phyloP scores from a whole-genome alignment of 2,888 invertebrate species.

The Hyposoter didymator region DNA sequence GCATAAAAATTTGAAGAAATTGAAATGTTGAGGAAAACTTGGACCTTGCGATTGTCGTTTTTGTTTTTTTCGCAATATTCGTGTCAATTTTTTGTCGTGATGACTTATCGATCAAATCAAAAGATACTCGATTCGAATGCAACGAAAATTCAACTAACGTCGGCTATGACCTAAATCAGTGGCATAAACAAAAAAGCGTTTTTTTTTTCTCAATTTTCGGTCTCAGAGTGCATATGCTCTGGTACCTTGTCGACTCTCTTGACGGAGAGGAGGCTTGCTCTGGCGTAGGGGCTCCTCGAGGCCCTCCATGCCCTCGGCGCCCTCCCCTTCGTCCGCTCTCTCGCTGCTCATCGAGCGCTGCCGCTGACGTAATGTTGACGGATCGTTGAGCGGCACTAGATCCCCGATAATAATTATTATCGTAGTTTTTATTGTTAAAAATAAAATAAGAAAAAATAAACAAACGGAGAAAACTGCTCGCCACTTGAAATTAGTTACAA shows the following conservation, averaged over 20 bases:
- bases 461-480: not conserved
- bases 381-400: conserved; percentile 88
- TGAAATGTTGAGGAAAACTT: too few species aligned
- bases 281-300: conserved; percentile 88
- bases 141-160: conserved; percentile 74
- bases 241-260: conserved; percentile 89
- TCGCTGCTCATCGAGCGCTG: conserved; percentile 88
- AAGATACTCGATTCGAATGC: conserved; percentile 65
- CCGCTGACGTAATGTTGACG: conserved; percentile 86
- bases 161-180: conserved; percentile 57
- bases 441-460: too few species aligned
- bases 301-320: conserved; percentile 84
- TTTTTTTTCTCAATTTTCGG: conserved; percentile 50
- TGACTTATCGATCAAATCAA: conserved; percentile 46
- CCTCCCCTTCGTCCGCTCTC: conserved; percentile 86
- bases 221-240: conserved; percentile 70
- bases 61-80: not conserved
- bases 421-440: conserved; percentile 37
- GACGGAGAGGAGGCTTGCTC: conserved; percentile 84
- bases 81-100: not conserved
- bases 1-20: not conserved
- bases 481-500: not conserved
- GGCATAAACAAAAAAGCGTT: conserved; percentile 26
- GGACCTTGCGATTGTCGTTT: not conserved
- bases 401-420: conserved; percentile 77